Evolutionary conservation across 2,797 vertebrate species (phyloP).

Genomic region (Pteronotus mesoamericanus): DNA sequence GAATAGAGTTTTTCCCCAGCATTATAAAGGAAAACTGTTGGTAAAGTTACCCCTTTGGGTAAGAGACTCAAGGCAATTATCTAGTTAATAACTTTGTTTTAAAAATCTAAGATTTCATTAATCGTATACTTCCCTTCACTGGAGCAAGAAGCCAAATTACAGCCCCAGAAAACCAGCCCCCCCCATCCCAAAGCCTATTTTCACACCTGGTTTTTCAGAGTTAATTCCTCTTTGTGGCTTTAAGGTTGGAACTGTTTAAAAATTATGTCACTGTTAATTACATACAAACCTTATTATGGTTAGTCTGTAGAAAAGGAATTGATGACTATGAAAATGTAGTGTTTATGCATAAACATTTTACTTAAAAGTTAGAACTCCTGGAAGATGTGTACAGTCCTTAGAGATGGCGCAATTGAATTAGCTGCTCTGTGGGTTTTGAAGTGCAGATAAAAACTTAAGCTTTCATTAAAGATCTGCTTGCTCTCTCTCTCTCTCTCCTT

Average conservation of each 20-base stretch:
- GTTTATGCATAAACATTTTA: constrained; percentile 28
- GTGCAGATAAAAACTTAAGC: neutral
- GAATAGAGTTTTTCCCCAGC: neutral
- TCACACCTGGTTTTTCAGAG: neutral
- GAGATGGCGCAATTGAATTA: neutral
- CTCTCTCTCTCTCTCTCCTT: neutral
- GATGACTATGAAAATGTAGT: neutral
- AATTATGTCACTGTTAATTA: neutral
- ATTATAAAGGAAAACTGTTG: neutral
- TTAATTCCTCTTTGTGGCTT: neutral
- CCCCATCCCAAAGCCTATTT: neutral
- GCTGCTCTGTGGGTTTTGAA: neutral
- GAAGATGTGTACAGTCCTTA: neutral
- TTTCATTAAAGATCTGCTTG: neutral
- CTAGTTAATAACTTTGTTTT: neutral
- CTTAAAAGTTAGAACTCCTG: neutral
- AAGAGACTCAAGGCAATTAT: constrained; percentile 25
- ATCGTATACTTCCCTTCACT: neutral
- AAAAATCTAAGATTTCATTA: constrained; percentile 6
- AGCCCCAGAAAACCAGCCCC: neutral
- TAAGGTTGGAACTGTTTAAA: neutral
- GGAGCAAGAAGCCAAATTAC: neutral
- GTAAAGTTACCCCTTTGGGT: neutral
- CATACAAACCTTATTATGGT: neutral
- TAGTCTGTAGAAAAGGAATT: constrained; percentile 8